Conservation (phyloP, 2,113 vertebrate genomes). For the Climacteris rufus region DNA sequence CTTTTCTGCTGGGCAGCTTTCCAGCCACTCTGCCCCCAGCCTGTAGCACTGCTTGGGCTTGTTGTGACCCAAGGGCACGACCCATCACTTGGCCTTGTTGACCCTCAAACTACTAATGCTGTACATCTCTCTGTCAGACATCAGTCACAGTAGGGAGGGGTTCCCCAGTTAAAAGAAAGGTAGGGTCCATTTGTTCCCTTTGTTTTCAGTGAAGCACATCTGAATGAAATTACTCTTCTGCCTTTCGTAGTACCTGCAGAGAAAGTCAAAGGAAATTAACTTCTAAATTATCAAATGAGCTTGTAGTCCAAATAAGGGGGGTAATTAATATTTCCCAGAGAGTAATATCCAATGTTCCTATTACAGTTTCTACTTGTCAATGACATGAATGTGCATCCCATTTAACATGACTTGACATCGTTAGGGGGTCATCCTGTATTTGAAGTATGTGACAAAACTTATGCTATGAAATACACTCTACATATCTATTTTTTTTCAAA, state of each 20-base stretch:
- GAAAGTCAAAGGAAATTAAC: neutral
- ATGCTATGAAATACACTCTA: neutral
- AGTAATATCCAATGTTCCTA: neutral
- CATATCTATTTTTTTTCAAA: neutral
- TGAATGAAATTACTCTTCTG: neutral
- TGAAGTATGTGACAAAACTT: neutral
- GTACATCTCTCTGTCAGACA: neutral
- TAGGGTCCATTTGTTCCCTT: neutral
- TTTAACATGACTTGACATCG: neutral
- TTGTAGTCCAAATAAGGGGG: neutral
- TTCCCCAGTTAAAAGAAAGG: neutral
- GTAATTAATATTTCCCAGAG: neutral
- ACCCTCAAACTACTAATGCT: neutral
- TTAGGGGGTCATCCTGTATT: accelerated
- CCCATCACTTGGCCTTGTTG: too few relatives aligned
- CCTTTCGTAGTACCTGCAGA: neutral
- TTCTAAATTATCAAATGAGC: neutral
- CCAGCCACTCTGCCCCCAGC: neutral
- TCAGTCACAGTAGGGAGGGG: accelerated
- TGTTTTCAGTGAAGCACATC: neutral
- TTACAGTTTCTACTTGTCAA: neutral
- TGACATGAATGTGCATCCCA: neutral
- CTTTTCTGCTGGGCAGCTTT: neutral
- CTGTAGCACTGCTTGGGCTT: neutral
- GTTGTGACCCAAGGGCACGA: neutral